These are phyloP conservation scores for Etheostoma nigrum DNA, from an alignment of 2,797 vertebrate genomes.

Conservation along the genomic window DNA sequence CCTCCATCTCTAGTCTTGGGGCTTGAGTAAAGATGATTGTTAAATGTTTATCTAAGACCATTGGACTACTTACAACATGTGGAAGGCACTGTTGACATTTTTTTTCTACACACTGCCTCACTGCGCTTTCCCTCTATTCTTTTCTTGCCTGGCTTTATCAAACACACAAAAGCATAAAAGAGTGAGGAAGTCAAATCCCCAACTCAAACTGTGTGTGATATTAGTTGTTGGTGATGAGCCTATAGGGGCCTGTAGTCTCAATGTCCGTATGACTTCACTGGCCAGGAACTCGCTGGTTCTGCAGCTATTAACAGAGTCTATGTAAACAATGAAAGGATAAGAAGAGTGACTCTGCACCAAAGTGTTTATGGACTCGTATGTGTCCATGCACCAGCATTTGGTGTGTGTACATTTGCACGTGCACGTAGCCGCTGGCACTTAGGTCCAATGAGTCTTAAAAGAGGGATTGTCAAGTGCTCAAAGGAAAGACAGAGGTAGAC, in stretches of 20 bases:
- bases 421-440: not conserved
- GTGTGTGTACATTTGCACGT: not conserved
- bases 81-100: not conserved
- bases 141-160: constrained; percentile 34
- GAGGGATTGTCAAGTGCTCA: not conserved
- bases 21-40: constrained; percentile 31
- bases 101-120: not conserved
- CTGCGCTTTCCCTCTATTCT: constrained; percentile 1
- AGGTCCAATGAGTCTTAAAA: constrained; percentile 15
- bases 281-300: constrained; percentile 45
- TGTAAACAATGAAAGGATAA: constrained; percentile 51
- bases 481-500: not conserved
- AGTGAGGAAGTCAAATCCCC: constrained; percentile 42
- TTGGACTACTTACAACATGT: not conserved
- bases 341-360: not conserved
- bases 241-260: constrained; percentile 57
- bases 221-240: constrained; percentile 43
- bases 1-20: constrained; percentile 15
- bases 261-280: constrained; percentile 71
- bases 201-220: constrained; percentile 58
- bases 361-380: constrained; percentile 7
- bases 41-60: constrained; percentile 44
- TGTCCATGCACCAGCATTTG: not conserved
- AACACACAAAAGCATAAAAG: constrained; percentile 31
- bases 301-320: constrained; percentile 43